phyloP scores from a whole-genome alignment of 2,113 vertebrate genomes.

The Alosa alosa region DNA sequence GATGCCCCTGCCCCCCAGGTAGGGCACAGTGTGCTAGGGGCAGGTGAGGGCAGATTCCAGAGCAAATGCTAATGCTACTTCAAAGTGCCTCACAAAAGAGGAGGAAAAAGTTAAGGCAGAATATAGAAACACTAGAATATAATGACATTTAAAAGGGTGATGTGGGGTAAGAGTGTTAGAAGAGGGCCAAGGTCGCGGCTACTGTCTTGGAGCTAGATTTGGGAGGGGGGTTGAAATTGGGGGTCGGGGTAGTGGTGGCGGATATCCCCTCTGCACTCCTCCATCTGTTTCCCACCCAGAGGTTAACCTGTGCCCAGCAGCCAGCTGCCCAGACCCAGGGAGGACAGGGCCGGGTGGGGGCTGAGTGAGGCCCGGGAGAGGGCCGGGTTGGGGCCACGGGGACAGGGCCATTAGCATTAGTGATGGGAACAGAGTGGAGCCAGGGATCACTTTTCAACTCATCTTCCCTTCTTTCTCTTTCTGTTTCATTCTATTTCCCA shows the following conservation, averaged over 20 bases:
- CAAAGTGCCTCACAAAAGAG: neutral
- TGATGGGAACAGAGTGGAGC: too few species aligned
- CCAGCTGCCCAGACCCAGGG: neutral
- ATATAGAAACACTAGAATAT: neutral
- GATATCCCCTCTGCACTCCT: conserved; percentile 52
- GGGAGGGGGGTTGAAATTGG: neutral
- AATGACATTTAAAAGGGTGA: neutral
- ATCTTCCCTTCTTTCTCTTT: too few species aligned
- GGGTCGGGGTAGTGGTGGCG: conserved; percentile 31
- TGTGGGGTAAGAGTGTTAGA: neutral
- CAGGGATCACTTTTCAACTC: too few species aligned
- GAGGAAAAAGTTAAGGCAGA: neutral
- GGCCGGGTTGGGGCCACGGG: too few species aligned
- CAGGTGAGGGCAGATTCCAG: conserved; percentile 27
- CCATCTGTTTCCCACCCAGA: conserved; percentile 61
- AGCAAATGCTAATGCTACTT: neutral
- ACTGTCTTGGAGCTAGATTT: conserved; percentile 49
- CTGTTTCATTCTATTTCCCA: conserved; percentile 12
- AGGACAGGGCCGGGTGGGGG: neutral
- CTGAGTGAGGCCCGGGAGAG: too few species aligned
- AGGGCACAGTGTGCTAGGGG: conserved; percentile 45
- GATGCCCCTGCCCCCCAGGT: conserved; percentile 55
- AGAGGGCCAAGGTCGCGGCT: conserved; percentile 54
- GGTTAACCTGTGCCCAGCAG: neutral
- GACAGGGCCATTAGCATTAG: neutral